A percentile compares a stretch with the other conserved stretches of the same genome.
Conservation (phyloP, 1,140 invertebrate species). For the Octopus sinensis region DNA sequence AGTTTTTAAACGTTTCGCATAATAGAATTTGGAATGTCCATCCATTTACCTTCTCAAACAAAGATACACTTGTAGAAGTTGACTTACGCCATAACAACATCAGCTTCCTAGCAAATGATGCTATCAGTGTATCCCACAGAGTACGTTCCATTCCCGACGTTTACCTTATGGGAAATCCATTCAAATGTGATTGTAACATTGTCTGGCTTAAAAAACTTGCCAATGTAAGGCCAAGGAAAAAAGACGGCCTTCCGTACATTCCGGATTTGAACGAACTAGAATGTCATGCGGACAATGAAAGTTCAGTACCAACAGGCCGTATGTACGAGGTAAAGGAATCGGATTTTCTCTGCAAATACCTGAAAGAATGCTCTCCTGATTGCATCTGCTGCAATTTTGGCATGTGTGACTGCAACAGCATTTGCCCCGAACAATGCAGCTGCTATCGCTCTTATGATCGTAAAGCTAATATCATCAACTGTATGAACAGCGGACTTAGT, state of each 20-base stretch:
- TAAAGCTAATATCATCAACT: constrained; percentile 29
- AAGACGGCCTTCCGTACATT: constrained; percentile 25
- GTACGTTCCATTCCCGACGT: constrained; percentile 22
- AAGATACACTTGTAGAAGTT: constrained; percentile 25
- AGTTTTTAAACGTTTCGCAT: constrained; percentile 25
- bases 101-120: constrained; percentile 22
- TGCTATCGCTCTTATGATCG: constrained; percentile 28
- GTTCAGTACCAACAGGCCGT: not conserved
- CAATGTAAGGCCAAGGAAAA: constrained; percentile 13
- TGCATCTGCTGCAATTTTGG: constrained; percentile 38
- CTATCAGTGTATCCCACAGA: constrained; percentile 27
- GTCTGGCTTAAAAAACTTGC: constrained; percentile 38
- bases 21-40: constrained; percentile 30
- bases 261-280: constrained; percentile 22
- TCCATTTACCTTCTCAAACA: constrained; percentile 31
- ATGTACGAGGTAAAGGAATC: constrained; percentile 17
- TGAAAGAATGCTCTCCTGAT: constrained; percentile 23
- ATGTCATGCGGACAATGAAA: constrained; percentile 26
- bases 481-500: constrained; percentile 25
- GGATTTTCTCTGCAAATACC: constrained; percentile 38
- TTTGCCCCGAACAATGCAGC: constrained; percentile 29
- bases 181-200: constrained; percentile 39
- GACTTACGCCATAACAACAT: constrained; percentile 34
- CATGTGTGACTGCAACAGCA: constrained; percentile 31
- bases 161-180: constrained; percentile 33